Evolutionary conservation across 2,113 vertebrate species (phyloP).

Genomic region (Diglossa brunneiventris): DNA sequence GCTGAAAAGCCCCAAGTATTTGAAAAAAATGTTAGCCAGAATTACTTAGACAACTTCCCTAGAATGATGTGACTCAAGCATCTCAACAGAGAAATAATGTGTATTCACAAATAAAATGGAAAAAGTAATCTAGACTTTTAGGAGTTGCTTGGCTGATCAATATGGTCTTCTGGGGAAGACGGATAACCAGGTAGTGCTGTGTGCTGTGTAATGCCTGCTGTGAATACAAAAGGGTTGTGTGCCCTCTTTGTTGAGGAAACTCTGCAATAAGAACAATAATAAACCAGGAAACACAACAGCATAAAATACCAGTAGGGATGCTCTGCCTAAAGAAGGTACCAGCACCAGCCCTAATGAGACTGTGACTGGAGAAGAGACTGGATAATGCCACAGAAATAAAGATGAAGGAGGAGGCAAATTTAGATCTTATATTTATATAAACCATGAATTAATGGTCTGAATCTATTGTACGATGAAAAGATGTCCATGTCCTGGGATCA

Average conservation of each 20-base stretch:
- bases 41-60: neutral
- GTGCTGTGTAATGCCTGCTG: neutral
- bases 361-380: neutral
- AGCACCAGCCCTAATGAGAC: neutral
- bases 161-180: neutral
- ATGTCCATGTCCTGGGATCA: neutral
- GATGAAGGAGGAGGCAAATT: neutral
- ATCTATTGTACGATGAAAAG: neutral
- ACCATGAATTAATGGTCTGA: neutral
- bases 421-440: neutral
- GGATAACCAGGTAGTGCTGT: neutral
- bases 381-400: neutral
- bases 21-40: conserved; percentile 16
- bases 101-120: neutral
- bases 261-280: neutral
- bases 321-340: neutral
- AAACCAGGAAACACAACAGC: neutral
- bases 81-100: neutral
- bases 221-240: neutral
- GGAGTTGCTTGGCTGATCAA: neutral
- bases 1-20: conserved; percentile 9
- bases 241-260: neutral
- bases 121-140: neutral
- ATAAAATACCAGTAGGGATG: neutral
- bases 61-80: neutral